Evolutionary conservation across 2,888 invertebrate genomes (phyloP), one percentile per base, ranked within the genome.

Genomic region (Clivina fossor): DNA sequence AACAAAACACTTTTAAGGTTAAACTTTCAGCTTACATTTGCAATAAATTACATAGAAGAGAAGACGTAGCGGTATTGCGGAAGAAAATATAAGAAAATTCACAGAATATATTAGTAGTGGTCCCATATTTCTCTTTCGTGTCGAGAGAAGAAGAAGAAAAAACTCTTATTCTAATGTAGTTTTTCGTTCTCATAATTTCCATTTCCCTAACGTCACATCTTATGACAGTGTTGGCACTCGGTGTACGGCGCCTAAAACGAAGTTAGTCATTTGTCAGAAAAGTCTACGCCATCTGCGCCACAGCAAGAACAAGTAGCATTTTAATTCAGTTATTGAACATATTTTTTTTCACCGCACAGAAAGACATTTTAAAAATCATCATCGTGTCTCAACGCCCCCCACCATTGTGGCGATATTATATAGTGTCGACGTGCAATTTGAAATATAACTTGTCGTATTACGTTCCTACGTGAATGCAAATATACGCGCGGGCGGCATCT

Each of bases 291-390:
- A 69, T 67, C 69, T 69, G 69, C 59, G 61, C 64, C 65, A 60
- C 60, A 53, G 60, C 49, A 59, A 61, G 62, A 62, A 65, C 66
- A 62, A 61, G 64, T 64, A 64, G 64, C 71, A 71, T 72, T 74
- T 73, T 74, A 74, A 74, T 74, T 73, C 72, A 71, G 71, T 74
- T 74, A 73, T 72, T 71, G 71, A 72, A 70, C 73, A 73, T 70
- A 72, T 73, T 73, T 73, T n/a, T n/a, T 72, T 73, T 71, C 69
- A 69, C 65, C 67, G 69, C 63, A 61, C 64, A 62, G 65, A 67
- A 66, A 71, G 71, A 71, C 70, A 69, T 71, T 74, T 73, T 72
- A 73, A 74, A 74, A 74, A 73, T 72, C 73, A 73, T 73, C 72
- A 73, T 71, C 61, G 61, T 63, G 64, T 60, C 56, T 60, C 35